Evolutionary conservation across 2,113 vertebrate species (phyloP).

Genomic region (Dicerorhinus sumatrensis): DNA sequence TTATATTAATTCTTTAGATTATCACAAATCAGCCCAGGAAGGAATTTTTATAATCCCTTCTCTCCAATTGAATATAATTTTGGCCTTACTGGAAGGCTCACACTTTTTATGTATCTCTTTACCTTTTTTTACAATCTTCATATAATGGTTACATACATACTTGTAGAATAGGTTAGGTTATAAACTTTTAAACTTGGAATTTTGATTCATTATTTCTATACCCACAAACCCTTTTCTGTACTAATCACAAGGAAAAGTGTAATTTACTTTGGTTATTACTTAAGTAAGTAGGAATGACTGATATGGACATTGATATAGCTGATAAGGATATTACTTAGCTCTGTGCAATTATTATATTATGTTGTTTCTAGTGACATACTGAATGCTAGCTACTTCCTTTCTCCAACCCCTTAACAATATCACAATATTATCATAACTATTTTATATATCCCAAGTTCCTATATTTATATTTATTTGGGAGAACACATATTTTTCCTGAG

Average conservation of each 20-base stretch:
- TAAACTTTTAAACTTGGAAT: not conserved
- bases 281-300: not conserved
- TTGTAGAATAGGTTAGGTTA: not conserved
- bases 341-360: not conserved
- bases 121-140: not conserved
- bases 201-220: not conserved
- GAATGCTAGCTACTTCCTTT: not conserved
- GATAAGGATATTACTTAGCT: not conserved
- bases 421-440: not conserved
- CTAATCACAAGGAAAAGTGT: not conserved
- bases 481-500: not conserved
- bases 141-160: not conserved
- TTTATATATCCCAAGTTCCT: not conserved
- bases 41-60: not conserved
- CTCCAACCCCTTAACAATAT: rapidly evolving
- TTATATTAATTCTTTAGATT: not conserved
- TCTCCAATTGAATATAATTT: not conserved
- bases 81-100: not conserved
- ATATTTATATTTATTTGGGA: not conserved
- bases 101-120: not conserved
- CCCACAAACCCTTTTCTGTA: not conserved
- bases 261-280: not conserved
- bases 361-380: not conserved
- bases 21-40: not conserved
- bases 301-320: not conserved